Evolutionary conservation across 2,888 invertebrate species (phyloP).

Genomic region (Aplocera efformata): DNA sequence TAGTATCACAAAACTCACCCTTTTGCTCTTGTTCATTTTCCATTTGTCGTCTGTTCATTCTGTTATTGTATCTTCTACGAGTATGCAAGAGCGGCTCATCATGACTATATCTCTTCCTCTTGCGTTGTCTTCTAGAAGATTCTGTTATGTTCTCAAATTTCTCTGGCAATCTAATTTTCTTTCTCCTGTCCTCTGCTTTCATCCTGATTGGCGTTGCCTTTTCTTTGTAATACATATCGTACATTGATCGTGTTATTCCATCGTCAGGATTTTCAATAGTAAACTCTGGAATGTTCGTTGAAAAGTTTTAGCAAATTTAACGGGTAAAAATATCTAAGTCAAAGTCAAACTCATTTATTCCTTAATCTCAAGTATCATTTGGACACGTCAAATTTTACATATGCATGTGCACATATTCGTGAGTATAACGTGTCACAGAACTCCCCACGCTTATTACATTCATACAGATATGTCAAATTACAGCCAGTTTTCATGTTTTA

Average conservation of each 20-base stretch:
- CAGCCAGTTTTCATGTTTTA: too few relatives aligned
- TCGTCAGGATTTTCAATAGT: conserved; percentile 47
- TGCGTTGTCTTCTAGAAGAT: conserved; percentile 19
- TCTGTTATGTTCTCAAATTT: conserved; percentile 21
- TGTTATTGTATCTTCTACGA: conserved; percentile 16
- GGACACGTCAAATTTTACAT: too few relatives aligned
- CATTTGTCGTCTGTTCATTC: conserved; percentile 6
- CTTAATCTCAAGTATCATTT: too few relatives aligned
- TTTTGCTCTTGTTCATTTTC: conserved; percentile 11
- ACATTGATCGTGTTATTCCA: conserved; percentile 64
- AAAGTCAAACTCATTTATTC: too few relatives aligned
- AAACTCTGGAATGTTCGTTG: conserved; percentile 34
- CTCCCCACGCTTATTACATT: too few relatives aligned
- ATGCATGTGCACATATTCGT: too few relatives aligned
- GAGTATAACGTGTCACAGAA: too few relatives aligned
- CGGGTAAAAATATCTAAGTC: too few relatives aligned
- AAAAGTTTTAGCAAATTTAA: too few relatives aligned
- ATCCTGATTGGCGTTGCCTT: conserved; percentile 25
- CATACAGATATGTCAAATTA: too few relatives aligned
- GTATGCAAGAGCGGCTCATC: conserved; percentile 34
- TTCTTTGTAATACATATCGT: conserved; percentile 66
- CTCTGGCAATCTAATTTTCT: conserved; percentile 24
- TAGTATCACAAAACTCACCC: too few relatives aligned
- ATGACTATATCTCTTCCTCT: conserved; percentile 16
- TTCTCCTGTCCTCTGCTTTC: conserved; percentile 8